These are phyloP conservation scores for Pagetopsis macropterus DNA, from an alignment of 2,797 vertebrate species.

Conservation along the genomic window DNA sequence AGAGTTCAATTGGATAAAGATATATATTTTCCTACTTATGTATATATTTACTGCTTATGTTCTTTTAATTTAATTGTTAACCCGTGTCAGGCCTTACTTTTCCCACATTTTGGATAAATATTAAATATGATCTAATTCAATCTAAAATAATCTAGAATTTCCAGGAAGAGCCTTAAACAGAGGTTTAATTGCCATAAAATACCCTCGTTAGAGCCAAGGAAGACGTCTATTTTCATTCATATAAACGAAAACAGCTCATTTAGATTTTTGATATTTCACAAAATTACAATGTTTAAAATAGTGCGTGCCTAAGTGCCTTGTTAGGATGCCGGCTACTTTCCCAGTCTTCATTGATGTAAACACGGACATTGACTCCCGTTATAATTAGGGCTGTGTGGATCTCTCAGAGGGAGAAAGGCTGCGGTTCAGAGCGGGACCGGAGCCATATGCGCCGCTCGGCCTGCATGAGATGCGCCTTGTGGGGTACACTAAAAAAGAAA, in stretches of 20 bases:
- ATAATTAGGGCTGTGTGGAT: slow-evolving; percentile 65
- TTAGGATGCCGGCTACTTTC: not conserved
- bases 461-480: slow-evolving; percentile 76
- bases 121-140: too few species aligned
- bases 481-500: slow-evolving; percentile 85
- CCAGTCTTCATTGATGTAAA: slow-evolving; percentile 48
- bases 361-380: slow-evolving; percentile 54
- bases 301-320: slow-evolving; percentile 10
- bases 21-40: too few species aligned
- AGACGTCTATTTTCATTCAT: not conserved
- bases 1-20: not conserved
- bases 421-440: slow-evolving; percentile 50
- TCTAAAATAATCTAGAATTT: too few species aligned
- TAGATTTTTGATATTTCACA: not conserved
- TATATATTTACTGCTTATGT: too few species aligned
- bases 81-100: too few species aligned
- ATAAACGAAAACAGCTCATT: not conserved
- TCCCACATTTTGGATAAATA: too few species aligned
- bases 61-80: too few species aligned
- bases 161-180: not conserved
- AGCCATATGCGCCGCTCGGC: slow-evolving; percentile 68
- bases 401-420: slow-evolving; percentile 46
- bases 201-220: not conserved
- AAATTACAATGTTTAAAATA: not conserved
- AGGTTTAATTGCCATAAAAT: not conserved